These are phyloP conservation scores for Samia ricini DNA, from an alignment of 1,140 invertebrate genomes.

Conservation along the genomic window DNA sequence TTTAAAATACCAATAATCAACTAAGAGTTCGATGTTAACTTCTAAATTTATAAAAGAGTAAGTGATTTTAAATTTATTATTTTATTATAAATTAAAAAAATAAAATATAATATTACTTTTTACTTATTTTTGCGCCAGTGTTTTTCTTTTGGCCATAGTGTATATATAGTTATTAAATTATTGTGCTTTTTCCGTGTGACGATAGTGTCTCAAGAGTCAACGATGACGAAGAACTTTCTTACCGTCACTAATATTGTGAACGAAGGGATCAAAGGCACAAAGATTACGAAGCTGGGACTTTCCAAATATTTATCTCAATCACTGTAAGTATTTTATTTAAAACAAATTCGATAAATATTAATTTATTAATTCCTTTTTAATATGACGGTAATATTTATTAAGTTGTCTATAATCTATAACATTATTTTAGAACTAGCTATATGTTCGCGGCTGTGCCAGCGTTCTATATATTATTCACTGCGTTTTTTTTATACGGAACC, in stretches of 20 bases:
- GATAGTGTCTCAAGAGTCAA: conserved; percentile 65
- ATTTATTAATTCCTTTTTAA: neutral
- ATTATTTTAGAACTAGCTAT: too few species aligned
- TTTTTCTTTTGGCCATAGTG: neutral
- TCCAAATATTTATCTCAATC: conserved; percentile 85
- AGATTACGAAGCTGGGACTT: conserved; percentile 83
- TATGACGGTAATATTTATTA: neutral
- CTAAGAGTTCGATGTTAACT: conserved; percentile 52
- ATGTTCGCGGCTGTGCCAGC: too few species aligned
- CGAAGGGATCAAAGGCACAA: conserved; percentile 85
- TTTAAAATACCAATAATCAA: conserved; percentile 17
- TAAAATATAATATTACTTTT: conserved; percentile 3
- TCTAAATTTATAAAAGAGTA: conserved; percentile 47
- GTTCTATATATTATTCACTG: too few species aligned
- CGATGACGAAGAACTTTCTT: conserved; percentile 76
- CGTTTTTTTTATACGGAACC: too few species aligned
- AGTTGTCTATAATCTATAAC: neutral
- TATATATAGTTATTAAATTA: conserved; percentile 15
- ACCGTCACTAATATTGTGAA: conserved; percentile 81
- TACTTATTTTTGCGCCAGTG: neutral
- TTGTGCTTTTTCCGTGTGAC: conserved; percentile 41
- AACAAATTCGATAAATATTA: neutral
- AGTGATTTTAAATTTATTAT: conserved; percentile 27
- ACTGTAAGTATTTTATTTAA: conserved; percentile 79
- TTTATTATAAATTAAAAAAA: neutral